Base-by-base conservation (phyloP, 2,888 invertebrate species). In the Hipparchia sbordonii region DNA sequence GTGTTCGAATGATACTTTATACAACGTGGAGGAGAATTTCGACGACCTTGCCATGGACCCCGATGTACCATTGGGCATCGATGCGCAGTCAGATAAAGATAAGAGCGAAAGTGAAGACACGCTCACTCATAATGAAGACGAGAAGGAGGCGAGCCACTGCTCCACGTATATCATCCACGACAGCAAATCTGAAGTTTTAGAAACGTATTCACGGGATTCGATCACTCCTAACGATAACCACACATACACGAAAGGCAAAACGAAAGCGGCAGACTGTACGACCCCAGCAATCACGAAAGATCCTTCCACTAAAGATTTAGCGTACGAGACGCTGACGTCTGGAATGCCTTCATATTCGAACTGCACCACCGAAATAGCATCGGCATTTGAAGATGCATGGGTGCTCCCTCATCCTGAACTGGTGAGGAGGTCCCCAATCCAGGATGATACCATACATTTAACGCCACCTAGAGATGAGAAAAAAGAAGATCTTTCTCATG, bases 1-100 rank as follows among this genome's bases (percentile, higher is more conserved):
- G 92, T 95, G 95, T 84, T 95, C 95, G 45, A 95, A 95, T 82
- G 95, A 95, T 79, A 95, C 95, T 0, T 85, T 95, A 2, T 95
- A 95, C 83, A 95, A 95, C 80, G 93, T 95, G 52, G 95, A 95
- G 81, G 95, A 95, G 73, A 93, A 94, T 77, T 94, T 94, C 79
- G 94, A 94, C 73, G 94, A 94, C 78, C 81, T 93, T 10, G 91
- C 86, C 3, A 81, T 89, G 83, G 93, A 93, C 67, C 84, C 89
- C 10, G 93, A 93, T 7, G 76, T 87, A 2, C 85, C 87, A 0
- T 60, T 78, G 10, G 86, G 87, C 2, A 83, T 84, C 68, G 87
- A 85, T 70, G 77, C 74, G 2, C 83, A 83, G 8, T 82, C 82
- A 56, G 86, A 87, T 12, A 85, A 83, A 63, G 87, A 85, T 12